Base-by-base conservation (phyloP, 2,113 vertebrate species). In the Oriolus oriolus region DNA sequence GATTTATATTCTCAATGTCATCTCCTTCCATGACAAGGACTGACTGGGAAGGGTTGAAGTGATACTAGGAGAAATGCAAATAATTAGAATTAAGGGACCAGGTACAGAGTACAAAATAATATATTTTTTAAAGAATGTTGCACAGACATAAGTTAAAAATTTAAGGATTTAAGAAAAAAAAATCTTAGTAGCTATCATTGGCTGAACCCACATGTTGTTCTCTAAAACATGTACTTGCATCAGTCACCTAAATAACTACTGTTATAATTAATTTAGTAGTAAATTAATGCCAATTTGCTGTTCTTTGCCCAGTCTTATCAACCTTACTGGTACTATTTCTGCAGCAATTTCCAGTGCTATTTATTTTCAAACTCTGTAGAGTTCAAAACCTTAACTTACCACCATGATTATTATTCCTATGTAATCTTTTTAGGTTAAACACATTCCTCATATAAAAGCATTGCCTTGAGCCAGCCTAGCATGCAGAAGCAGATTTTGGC, bases 31-130 rank as follows among this genome's bases (percentile, higher is more conserved):
- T 99, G 81, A 99, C 99, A 97, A 99, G 97, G 80, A 99, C 96
- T 26, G 99, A 99, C 98, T 99, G 99, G 30, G 99, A 99, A 47
- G 99, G 99, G 96, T 99, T 99, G 96, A 99, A 99, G 98, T 99
- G 99, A 97, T 99, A 99, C 99, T 99, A 95, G 52, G 93, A 91
- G 45, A 97, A 91, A 97, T 66, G 60, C 61, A 76, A 71, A 45
- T 53, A 39, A 89, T 91, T 88, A 96, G 61, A 31, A 31, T 80
- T 77, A 47, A 61, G 53, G 35, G 59, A 93, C 5, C 28, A 56
- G 42, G 41, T 61, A 80, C 47, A 77, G 33, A 95, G 54, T 28
- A 89, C 23, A 94, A 73, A 85, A 92, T 39, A 87, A 35, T 33
- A 54, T 1, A 35, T 52, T 84, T 78, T 93, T 89, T 37, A 85